Conservation (phyloP, 1,140 invertebrate species). For the Drusus annulatus region DNA sequence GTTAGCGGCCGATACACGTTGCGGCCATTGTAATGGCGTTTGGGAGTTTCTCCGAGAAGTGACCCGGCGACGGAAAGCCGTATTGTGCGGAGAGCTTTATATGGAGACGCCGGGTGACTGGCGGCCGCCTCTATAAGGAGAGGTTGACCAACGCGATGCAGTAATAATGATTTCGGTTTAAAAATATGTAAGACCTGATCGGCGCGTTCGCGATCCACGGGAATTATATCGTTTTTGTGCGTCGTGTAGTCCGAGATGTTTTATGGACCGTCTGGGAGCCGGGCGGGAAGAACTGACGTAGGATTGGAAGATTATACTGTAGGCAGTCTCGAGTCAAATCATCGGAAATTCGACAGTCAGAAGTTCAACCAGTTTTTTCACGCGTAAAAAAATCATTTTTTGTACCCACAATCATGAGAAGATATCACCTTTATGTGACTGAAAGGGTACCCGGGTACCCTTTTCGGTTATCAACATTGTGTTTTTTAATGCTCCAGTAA, state of each 20-base stretch:
- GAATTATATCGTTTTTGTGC: slow-evolving; percentile 32
- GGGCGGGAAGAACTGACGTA: too few relatives aligned
- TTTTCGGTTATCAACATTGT: too few relatives aligned
- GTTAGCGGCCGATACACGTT: slow-evolving; percentile 6
- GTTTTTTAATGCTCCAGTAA: too few relatives aligned
- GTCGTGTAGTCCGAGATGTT: slow-evolving; percentile 1
- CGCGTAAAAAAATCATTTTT: too few relatives aligned
- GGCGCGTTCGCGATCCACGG: slow-evolving; percentile 3
- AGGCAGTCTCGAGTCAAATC: too few relatives aligned
- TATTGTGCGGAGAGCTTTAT: slow-evolving; percentile 1
- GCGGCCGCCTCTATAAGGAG: slow-evolving; percentile 27
- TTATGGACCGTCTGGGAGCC: neutral
- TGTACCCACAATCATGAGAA: too few relatives aligned
- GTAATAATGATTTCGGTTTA: slow-evolving; percentile 32
- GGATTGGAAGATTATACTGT: too few relatives aligned
- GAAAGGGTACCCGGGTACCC: too few relatives aligned
- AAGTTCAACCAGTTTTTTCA: too few relatives aligned
- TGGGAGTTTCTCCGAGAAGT: slow-evolving; percentile 16
- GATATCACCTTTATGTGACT: too few relatives aligned
- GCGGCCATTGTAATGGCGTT: neutral
- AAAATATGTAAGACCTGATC: slow-evolving; percentile 11
- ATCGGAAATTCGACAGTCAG: too few relatives aligned
- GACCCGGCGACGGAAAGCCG: neutral
- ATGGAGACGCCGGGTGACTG: slow-evolving; percentile 14
- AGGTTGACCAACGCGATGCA: slow-evolving; percentile 31